A percentile compares a stretch with the other conserved stretches of the same genome.
These are phyloP conservation scores for Cheilosia urbana DNA, from an alignment of 2,888 invertebrate species.

Conservation along the genomic window DNA sequence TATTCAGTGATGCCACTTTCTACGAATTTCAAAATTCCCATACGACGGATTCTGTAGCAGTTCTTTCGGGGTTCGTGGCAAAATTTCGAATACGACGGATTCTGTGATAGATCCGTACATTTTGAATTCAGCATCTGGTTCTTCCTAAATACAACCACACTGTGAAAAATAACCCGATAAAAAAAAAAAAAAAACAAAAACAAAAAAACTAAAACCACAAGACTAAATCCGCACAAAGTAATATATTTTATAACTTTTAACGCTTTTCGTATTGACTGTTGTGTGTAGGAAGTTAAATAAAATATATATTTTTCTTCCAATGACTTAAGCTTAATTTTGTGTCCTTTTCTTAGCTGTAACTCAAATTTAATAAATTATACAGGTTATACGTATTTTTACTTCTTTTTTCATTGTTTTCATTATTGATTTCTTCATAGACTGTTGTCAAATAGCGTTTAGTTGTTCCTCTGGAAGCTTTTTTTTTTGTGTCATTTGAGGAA, in stretches of 20 bases:
- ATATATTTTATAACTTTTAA: conserved; percentile 6
- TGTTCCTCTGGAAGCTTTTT: background rate
- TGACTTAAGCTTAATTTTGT: conserved; percentile 9
- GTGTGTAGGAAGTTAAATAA: background rate
- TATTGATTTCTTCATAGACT: conserved; percentile 9
- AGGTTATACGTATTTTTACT: background rate
- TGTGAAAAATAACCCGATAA: background rate
- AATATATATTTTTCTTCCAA: conserved; percentile 1
- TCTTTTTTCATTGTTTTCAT: background rate
- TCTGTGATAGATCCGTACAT: too few relatives aligned
- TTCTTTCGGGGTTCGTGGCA: too few relatives aligned
- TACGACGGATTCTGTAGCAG: too few relatives aligned
- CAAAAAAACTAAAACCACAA: conserved; percentile 1
- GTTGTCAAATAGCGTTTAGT: background rate
- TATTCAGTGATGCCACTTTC: too few relatives aligned
- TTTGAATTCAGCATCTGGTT: background rate
- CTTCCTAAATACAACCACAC: conserved; percentile 15
- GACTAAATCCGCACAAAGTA: conserved; percentile 19
- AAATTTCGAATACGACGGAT: too few relatives aligned
- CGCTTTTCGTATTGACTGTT: conserved; percentile 22
- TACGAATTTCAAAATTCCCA: too few relatives aligned
- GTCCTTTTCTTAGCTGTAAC: background rate
- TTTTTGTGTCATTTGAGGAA: background rate
- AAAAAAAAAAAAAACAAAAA: conserved; percentile 7
- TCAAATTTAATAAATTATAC: conserved; percentile 5